These are phyloP conservation scores for Nyctibius grandis DNA, from an alignment of 2,797 vertebrate species.

Conservation along the genomic window DNA sequence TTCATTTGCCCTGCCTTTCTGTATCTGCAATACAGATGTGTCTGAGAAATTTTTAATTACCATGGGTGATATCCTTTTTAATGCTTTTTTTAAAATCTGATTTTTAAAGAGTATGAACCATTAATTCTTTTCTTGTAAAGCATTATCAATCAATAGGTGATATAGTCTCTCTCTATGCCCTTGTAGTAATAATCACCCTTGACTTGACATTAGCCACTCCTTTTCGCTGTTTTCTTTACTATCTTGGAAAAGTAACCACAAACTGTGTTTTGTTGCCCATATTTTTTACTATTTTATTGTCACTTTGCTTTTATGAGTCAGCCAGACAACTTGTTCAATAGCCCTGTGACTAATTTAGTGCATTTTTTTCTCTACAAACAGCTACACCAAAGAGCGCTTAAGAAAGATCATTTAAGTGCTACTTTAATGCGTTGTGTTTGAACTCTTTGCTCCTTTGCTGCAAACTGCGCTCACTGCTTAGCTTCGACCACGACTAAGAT, in stretches of 20 bases:
- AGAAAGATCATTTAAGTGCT: not conserved
- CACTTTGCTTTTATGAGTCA: conserved; percentile 68
- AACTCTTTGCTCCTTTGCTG: not conserved
- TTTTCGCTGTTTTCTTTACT: conserved; percentile 18
- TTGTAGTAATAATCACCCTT: not conserved
- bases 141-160: not conserved
- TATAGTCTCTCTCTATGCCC: not conserved
- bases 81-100: not conserved
- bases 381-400: not conserved
- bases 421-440: not conserved
- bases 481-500: conserved; percentile 13
- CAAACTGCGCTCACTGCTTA: not conserved
- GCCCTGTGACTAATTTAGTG: conserved; percentile 29
- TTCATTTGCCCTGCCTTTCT: not conserved
- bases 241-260: conserved; percentile 41
- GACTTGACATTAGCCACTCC: not conserved
- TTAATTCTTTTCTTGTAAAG: not conserved
- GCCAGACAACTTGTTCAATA: conserved; percentile 22
- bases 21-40: not conserved
- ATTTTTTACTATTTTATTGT: not conserved
- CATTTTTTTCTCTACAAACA: not conserved
- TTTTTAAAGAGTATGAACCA: not conserved
- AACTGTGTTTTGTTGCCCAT: not conserved
- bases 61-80: not conserved
- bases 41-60: not conserved